Percentiles rank a stretch among this genome's conserved stretches.
These are phyloP conservation scores for Eulithis prunata DNA, from an alignment of 2,888 invertebrate genomes.

Conservation along the genomic window DNA sequence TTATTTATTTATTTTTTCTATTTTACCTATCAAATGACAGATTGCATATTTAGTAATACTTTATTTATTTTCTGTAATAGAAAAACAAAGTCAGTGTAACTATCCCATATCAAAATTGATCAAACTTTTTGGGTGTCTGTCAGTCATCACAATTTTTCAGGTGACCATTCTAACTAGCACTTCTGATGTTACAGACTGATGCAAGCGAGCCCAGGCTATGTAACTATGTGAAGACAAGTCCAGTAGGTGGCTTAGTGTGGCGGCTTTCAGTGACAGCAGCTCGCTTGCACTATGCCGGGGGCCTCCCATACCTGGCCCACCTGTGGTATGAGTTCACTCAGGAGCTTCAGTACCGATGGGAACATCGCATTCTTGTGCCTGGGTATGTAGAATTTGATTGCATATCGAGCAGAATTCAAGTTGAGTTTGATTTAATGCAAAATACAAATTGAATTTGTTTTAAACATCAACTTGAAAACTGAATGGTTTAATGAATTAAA, in stretches of 20 bases:
- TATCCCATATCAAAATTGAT: no score
- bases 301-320: constrained; percentile 92
- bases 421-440: no score
- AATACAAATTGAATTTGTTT: no score
- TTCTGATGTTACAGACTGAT: constrained; percentile 68
- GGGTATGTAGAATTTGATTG: constrained; percentile 87
- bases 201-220: constrained; percentile 70
- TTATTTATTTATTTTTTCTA: no score
- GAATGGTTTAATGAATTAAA: no score
- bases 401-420: not conserved
- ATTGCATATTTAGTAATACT: no score
- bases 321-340: constrained; percentile 97
- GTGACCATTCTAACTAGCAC: not conserved
- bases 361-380: constrained; percentile 89
- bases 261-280: constrained; percentile 90
- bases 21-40: no score
- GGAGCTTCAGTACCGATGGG: constrained; percentile 96
- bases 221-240: constrained; percentile 90
- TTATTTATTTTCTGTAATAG: no score
- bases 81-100: no score
- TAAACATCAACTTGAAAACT: no score
- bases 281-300: constrained; percentile 89
- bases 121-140: no score
- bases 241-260: constrained; percentile 91
- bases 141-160: no score